phyloP scores from a whole-genome alignment of 2,113 vertebrate genomes.

The Capreolus pygargus region DNA sequence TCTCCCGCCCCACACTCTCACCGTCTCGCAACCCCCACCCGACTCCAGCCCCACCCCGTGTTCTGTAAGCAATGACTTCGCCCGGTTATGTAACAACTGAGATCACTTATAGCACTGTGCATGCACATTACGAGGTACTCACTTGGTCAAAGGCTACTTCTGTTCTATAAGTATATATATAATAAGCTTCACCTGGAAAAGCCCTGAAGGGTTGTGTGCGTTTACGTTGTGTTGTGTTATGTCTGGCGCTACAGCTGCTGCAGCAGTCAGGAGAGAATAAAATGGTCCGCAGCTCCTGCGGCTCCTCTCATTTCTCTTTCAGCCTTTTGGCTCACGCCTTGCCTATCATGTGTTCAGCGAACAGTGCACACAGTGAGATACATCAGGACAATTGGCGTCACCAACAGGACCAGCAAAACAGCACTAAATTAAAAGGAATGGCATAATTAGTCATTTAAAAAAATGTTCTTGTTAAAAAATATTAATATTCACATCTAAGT shows the following conservation, averaged over 20 bases:
- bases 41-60: background rate
- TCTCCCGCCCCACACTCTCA: background rate
- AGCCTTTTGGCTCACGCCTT: background rate
- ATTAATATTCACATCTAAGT: background rate
- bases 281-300: background rate
- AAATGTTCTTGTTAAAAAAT: background rate
- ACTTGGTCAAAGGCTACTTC: background rate
- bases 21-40: background rate
- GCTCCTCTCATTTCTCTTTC: background rate
- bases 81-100: background rate
- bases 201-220: background rate
- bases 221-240: background rate
- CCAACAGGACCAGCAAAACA: background rate
- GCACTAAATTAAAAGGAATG: conserved; percentile 87
- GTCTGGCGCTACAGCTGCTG: background rate
- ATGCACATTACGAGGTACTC: background rate
- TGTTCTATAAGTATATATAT: background rate
- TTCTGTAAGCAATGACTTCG: background rate
- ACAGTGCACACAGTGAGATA: background rate
- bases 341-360: background rate
- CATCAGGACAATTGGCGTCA: accelerated
- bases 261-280: background rate
- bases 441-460: conserved; percentile 74
- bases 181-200: background rate
- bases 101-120: background rate